Percentiles rank a stretch among this genome's conserved stretches.
Evolutionary conservation across 2,797 vertebrate species (phyloP).

Genomic region (Columba guinea): DNA sequence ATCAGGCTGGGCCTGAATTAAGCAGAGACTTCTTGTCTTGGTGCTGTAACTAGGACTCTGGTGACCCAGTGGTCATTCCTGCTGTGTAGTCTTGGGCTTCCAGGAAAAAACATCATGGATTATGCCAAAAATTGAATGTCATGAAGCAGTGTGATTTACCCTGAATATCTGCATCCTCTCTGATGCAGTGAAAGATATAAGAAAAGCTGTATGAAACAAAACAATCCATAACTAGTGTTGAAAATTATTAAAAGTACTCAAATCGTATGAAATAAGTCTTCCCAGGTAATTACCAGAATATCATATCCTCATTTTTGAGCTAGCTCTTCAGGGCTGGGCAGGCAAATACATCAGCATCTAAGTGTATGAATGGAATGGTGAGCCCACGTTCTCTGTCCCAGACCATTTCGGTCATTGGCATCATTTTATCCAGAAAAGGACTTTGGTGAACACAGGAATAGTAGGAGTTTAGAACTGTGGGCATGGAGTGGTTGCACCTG

Average conservation of each 20-base stretch:
- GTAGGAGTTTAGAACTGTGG: neutral
- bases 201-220: neutral
- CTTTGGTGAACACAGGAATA: neutral
- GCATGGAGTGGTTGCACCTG: neutral
- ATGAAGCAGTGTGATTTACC: neutral
- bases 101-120: neutral
- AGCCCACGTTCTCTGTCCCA: neutral
- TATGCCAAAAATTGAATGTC: neutral
- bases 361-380: neutral
- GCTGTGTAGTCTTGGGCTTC: neutral
- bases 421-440: neutral
- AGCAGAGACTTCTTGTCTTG: neutral
- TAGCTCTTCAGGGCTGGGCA: neutral
- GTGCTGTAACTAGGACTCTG: neutral
- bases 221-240: neutral
- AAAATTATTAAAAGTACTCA: neutral
- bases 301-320: neutral
- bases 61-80: neutral
- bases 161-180: rapidly evolving
- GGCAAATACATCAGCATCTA: neutral
- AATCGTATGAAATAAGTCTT: neutral
- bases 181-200: neutral
- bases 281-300: neutral
- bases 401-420: neutral
- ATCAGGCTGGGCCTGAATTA: neutral